Evolutionary conservation across 2,888 invertebrate genomes (phyloP), one percentile per base, ranked within the genome.

Genomic region (Drosophila helvetica): DNA sequence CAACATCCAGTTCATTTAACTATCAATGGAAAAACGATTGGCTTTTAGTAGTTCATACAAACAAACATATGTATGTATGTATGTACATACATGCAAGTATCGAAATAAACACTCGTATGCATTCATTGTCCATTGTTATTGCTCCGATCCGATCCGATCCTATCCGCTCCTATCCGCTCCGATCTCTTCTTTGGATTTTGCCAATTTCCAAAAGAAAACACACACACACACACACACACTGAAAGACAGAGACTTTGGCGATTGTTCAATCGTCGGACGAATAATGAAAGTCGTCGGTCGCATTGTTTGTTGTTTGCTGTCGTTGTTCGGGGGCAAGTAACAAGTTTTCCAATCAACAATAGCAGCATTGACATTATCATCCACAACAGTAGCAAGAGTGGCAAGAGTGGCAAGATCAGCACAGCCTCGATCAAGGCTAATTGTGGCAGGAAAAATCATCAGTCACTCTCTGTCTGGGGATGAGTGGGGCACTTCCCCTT

Each of bases 261-360:
- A 79, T 86, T 79, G 81, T 80, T 77, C 83, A 83, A 83, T 82
- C 66, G 60, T 18, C 52, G 56, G 53, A 55, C 80, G 66, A 85
- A 74, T 81, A 86, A 83, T 81, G 86, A 86, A 81, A 86, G 80
- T 80, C 50, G 81, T 74, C 47, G 50, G 81, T 74, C 45, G 50
- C 25, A 27, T 45, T 43, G 22, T 60, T 27, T 18, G 45, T 45
- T 45, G 33, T 52, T 57, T 51, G 50, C 42, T 58, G 38, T 46
- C 43, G 38, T 47, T 47, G 33, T n/a, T 50, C 30, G 25, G 53
- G 48, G 17, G 59, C 22, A 62, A 51, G 19, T 53, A 81, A 67
- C 80, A 30, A 71, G 83, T 85, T 83, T 83, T 83, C 69, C 69
- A 74, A 73, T 53, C 60, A 76, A 45, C 48, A 61, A 47, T 10